Evolutionary conservation across 2,113 vertebrate genomes (phyloP), one percentile per base, ranked within the genome.

Genomic region (Bufo bufo): DNA sequence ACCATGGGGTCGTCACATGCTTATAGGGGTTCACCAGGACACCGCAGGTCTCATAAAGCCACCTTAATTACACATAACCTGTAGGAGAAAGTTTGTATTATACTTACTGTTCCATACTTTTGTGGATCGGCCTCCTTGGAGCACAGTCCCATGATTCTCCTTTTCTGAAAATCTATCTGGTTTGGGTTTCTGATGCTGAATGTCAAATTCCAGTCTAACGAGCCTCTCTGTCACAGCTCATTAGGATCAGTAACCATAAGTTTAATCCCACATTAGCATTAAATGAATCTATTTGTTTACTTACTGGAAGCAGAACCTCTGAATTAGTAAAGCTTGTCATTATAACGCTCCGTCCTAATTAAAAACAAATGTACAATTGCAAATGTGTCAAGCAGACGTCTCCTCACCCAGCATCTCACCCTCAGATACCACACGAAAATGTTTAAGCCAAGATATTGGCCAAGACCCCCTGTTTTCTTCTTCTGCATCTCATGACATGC

Each of bases 311-410:
- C 71, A 20, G 45, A 61, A 58, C 45, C 19, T 4, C 20, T n/a
- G 9, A 49, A 75, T 58, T 74, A 72, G 33, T 47, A 17, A 74
- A 13, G 56, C 72, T 19, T 80, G 23, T 80, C 61, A 80, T 66
- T 54, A 65, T 66, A 66, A 54, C 49, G 5, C 85, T 5, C 45
- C 1, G 56, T 80, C 23, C 49, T 63, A 45, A 85, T 77, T 20
- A 20, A 61, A 77, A 77, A 45, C 84, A 72, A 59, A 20, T 50
- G 56, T 69, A 19, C 16, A 23, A 71, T 65, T 50, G 49, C 49
- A 86, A 80, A 86, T 56, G 75, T 86, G 85, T 86, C 10, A 16
- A 13, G 49, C 85, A 86, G 85, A 79, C 77, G 20, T 69, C 61
- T 33, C 49, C 19, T n/a, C 4, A 69, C 84, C 23, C 75, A 86